phyloP scores from a whole-genome alignment of 2,888 invertebrate species.

The Conistra vaccinii region DNA sequence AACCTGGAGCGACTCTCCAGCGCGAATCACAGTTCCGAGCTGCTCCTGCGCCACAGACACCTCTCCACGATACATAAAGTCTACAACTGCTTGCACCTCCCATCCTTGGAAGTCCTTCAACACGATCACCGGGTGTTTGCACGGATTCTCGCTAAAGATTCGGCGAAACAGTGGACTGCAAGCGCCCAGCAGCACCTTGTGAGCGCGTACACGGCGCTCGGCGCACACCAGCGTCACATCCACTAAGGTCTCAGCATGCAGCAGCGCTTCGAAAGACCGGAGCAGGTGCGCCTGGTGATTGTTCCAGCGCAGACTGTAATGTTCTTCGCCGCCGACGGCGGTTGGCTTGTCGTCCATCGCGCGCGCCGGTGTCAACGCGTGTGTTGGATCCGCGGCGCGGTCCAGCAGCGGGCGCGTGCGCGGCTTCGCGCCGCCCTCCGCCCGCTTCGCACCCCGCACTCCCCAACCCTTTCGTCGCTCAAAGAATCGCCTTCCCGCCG shows the following conservation, averaged over 20 bases:
- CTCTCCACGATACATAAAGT: slow-evolving; percentile 98
- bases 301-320: slow-evolving; percentile 98
- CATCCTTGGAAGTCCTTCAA: slow-evolving; percentile 97
- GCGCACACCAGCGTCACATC: slow-evolving; percentile 97
- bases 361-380: slow-evolving; percentile 83
- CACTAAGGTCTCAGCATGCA: slow-evolving; percentile 96
- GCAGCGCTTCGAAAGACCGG: slow-evolving; percentile 96
- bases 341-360: slow-evolving; percentile 88
- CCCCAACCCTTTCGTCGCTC: slow-evolving; percentile 87
- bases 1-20: slow-evolving; percentile 96
- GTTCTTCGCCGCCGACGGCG: slow-evolving; percentile 91
- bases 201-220: slow-evolving; percentile 96
- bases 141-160: slow-evolving; percentile 97
- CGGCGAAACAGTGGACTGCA: slow-evolving; percentile 97
- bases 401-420: slow-evolving; percentile 83
- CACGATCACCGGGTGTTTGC: slow-evolving; percentile 98
- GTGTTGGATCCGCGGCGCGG: slow-evolving; percentile 75
- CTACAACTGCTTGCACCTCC: slow-evolving; percentile 97
- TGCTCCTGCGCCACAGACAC: slow-evolving; percentile 97
- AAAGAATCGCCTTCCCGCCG: slow-evolving; percentile 82
- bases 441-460: slow-evolving; percentile 83
- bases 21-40: slow-evolving; percentile 95
- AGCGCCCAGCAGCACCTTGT: slow-evolving; percentile 97
- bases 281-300: slow-evolving; percentile 97
- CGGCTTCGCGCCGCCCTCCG: slow-evolving; percentile 85